These are phyloP conservation scores for Ostrea denselamellosa DNA, from an alignment of 1,140 invertebrate genomes.

Conservation along the genomic window DNA sequence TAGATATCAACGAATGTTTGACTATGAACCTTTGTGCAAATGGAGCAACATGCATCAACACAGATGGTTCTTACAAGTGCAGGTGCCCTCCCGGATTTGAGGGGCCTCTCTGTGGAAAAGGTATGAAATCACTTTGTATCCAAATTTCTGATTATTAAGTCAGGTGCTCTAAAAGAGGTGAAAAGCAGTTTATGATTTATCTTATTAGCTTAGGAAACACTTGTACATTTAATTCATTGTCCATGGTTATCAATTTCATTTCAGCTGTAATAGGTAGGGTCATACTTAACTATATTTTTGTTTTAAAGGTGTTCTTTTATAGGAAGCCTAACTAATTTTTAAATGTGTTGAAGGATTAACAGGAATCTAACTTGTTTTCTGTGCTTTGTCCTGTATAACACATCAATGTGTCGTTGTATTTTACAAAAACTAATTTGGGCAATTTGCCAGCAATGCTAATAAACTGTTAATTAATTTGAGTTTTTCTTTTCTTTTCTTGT, in stretches of 20 bases:
- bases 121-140: neutral
- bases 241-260: neutral
- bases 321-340: neutral
- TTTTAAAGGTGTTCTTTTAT: neutral
- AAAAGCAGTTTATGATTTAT: no score
- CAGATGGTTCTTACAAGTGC: slow-evolving; percentile 42
- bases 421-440: no score
- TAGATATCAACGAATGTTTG: slow-evolving; percentile 44
- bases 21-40: slow-evolving; percentile 31
- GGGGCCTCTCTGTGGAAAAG: slow-evolving; percentile 41
- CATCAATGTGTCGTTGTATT: no score
- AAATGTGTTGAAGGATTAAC: neutral
- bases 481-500: no score
- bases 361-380: neutral
- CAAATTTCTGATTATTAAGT: no score
- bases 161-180: no score
- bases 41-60: slow-evolving; percentile 43
- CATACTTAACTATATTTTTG: neutral
- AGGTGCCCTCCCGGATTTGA: slow-evolving; percentile 35
- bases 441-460: no score
- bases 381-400: neutral
- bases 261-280: neutral
- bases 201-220: no score
- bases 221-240: neutral
- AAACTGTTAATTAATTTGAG: no score